A percentile compares a stretch with the other conserved stretches of the same genome.
Evolutionary conservation across 1,140 invertebrate species (phyloP).

Genomic region (Stratiolaelaps scimitus): DNA sequence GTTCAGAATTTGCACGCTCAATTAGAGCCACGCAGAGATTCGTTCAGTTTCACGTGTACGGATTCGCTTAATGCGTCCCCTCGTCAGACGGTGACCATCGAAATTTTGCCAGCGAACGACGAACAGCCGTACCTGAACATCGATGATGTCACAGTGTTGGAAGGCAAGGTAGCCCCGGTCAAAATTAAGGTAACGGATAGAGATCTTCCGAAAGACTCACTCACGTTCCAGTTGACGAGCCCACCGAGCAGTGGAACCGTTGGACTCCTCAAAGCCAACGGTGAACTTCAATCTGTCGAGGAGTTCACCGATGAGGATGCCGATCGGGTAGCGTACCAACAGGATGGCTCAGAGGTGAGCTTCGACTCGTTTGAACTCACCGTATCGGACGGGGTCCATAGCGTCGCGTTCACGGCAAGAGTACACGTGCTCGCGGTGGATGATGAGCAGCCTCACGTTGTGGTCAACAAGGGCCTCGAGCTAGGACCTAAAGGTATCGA

Average conservation of each 20-base stretch:
- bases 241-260: neutral
- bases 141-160: neutral
- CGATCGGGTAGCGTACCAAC: conserved; percentile 3
- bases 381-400: conserved; percentile 6
- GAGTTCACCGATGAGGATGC: conserved; percentile 3
- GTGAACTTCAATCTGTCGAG: neutral
- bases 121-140: conserved; percentile 3
- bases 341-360: conserved; percentile 15
- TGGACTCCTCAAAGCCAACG: conserved; percentile 9
- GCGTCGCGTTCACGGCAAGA: neutral
- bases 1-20: conserved; percentile 9
- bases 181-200: conserved; percentile 17
- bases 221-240: conserved; percentile 2
- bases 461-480: neutral
- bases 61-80: conserved; percentile 4
- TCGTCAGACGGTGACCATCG: neutral
- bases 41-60: conserved; percentile 8
- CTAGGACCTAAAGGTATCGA: neutral
- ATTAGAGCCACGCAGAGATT: conserved; percentile 9
- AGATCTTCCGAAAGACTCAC: conserved; percentile 12
- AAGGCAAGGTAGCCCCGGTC: conserved; percentile 9
- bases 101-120: conserved; percentile 16
- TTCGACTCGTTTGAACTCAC: conserved; percentile 11
- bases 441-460: conserved; percentile 14
- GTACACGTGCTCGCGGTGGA: conserved; percentile 18